Evolutionary conservation across 2,797 vertebrate species (phyloP).

Genomic region (Tympanoctomys barrerae): DNA sequence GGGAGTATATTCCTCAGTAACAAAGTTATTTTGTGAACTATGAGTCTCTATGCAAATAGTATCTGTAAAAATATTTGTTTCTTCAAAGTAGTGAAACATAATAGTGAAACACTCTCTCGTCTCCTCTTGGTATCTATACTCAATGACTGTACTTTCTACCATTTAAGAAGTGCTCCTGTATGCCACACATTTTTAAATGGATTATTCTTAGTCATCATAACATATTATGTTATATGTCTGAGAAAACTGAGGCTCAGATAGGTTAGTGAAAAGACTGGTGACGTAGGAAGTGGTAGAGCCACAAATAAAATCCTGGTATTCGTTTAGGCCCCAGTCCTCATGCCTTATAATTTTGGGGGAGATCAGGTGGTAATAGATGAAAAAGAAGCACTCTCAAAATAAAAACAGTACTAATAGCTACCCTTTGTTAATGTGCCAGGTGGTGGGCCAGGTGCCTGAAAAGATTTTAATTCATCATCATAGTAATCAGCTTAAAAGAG

Average conservation of each 20-base stretch:
- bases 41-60: slow-evolving; percentile 12
- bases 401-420: slow-evolving; percentile 23
- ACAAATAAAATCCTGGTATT: background rate
- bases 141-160: background rate
- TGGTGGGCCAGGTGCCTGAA: background rate
- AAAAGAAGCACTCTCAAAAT: background rate
- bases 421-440: background rate
- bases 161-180: background rate
- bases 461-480: background rate
- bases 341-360: background rate
- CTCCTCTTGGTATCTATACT: background rate
- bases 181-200: background rate
- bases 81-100: background rate
- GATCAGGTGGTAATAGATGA: background rate
- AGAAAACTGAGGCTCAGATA: background rate
- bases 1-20: background rate
- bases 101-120: background rate
- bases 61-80: background rate
- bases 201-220: background rate
- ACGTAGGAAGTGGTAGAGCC: background rate
- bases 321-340: background rate
- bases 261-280: background rate
- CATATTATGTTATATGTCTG: background rate
- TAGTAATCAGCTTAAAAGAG: background rate
- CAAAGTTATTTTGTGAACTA: slow-evolving; percentile 18